Conservation (phyloP, 2,113 vertebrate species). For the Lamprologus sp. region DNA sequence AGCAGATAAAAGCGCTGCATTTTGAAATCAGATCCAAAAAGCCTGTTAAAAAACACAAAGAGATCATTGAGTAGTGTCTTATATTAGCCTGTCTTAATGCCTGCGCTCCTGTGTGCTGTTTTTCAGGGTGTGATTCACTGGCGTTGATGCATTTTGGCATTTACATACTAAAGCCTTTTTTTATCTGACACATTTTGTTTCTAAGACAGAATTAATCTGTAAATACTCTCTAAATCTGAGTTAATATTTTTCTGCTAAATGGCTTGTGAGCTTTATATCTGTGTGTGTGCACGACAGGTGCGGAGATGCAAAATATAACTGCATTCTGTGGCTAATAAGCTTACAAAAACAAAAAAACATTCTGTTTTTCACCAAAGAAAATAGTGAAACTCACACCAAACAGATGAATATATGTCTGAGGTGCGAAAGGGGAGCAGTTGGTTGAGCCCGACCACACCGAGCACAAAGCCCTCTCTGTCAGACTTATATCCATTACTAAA, state of each 20-base stretch:
- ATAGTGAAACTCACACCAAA: neutral
- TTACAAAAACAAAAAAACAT: neutral
- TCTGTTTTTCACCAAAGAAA: neutral
- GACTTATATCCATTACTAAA: slow-evolving; percentile 55
- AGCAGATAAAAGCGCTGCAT: neutral
- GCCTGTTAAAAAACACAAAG: slow-evolving; percentile 1
- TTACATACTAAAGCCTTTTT: slow-evolving; percentile 2
- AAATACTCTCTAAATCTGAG: neutral
- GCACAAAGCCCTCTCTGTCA: slow-evolving; percentile 54
- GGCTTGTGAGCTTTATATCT: neutral
- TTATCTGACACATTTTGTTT: slow-evolving; percentile 14
- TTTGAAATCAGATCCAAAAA: slow-evolving; percentile 7
- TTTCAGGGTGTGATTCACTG: slow-evolving; percentile 30
- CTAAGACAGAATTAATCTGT: slow-evolving; percentile 17
- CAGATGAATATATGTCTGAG: neutral
- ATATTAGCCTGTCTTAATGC: slow-evolving; percentile 39
- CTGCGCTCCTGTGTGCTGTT: slow-evolving; percentile 17
- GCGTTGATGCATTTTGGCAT: slow-evolving; percentile 22
- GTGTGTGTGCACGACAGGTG: neutral
- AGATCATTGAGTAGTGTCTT: slow-evolving; percentile 23
- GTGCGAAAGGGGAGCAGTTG: slow-evolving; percentile 24
- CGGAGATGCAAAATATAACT: neutral
- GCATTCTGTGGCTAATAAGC: neutral
- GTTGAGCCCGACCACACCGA: neutral
- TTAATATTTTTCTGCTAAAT: neutral